Percentiles rank a stretch among this genome's conserved stretches.
Conservation (phyloP, 2,113 vertebrate species). For the Formicarius rufipectus region DNA sequence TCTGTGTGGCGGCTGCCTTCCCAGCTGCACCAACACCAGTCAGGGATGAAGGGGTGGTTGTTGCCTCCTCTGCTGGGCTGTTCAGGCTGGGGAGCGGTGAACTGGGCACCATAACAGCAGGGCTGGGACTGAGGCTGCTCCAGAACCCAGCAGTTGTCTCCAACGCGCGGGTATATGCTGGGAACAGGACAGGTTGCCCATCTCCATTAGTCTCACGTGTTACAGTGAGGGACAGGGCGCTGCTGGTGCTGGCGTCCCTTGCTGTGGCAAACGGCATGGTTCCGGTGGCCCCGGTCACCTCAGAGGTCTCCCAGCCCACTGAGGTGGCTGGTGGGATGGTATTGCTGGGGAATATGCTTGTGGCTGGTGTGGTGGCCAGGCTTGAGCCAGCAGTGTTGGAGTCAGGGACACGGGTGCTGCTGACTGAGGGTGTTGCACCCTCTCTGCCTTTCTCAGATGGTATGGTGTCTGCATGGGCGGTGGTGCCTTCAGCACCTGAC, state of each 20-base stretch:
- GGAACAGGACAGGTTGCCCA: background rate
- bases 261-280: rapidly evolving
- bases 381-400: rapidly evolving
- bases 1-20: background rate
- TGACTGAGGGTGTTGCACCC: background rate
- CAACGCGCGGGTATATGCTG: rapidly evolving
- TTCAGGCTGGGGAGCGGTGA: background rate
- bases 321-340: background rate
- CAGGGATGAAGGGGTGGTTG: background rate
- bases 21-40: background rate
- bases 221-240: background rate
- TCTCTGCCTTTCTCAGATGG: rapidly evolving
- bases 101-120: rapidly evolving
- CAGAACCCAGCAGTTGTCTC: background rate
- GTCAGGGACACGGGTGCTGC: background rate
- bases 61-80: background rate
- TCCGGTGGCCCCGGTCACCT: background rate
- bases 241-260: background rate
- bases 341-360: background rate
- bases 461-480: rapidly evolving
- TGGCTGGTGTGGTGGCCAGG: background rate
- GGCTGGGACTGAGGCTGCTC: rapidly evolving
- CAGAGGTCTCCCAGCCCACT: rapidly evolving
- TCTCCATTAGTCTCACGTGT: rapidly evolving
- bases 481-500: background rate